A percentile compares a stretch with the other conserved stretches of the same genome.
These are phyloP conservation scores for Hipparchia sbordonii DNA, from an alignment of 2,888 invertebrate species.

Conservation along the genomic window DNA sequence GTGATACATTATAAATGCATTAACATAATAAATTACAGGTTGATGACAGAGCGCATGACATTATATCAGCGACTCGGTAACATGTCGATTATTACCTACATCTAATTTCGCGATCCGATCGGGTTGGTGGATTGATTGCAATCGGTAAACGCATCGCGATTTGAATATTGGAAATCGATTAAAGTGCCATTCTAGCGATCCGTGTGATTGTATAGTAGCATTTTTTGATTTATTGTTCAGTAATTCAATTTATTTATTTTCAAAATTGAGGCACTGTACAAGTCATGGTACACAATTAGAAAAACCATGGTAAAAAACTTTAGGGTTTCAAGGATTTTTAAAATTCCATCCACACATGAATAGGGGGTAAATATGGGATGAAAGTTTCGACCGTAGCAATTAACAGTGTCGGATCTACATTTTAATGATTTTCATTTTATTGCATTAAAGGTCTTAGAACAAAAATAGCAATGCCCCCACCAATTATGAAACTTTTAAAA, in stretches of 20 bases:
- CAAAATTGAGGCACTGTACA: too few relatives aligned
- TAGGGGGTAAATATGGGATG: not conserved
- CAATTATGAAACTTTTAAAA: too few relatives aligned
- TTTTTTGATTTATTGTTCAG: constrained; percentile 8
- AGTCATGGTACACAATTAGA: too few relatives aligned
- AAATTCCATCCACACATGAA: too few relatives aligned
- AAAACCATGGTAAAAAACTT: too few relatives aligned
- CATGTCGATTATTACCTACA: not conserved
- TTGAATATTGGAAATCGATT: constrained; percentile 15
- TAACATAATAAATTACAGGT: not conserved
- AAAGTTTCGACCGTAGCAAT: too few relatives aligned
- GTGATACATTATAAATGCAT: not conserved
- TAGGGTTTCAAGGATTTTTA: too few relatives aligned
- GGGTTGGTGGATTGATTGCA: constrained; percentile 24
- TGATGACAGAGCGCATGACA: not conserved
- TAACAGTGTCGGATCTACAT: too few relatives aligned
- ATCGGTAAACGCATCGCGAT: constrained; percentile 22
- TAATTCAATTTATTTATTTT: not conserved
- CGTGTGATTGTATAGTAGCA: not conserved
- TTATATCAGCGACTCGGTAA: too few relatives aligned
- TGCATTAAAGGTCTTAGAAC: too few relatives aligned
- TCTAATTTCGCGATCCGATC: constrained; percentile 20
- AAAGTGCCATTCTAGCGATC: not conserved
- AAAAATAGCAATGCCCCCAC: too few relatives aligned
- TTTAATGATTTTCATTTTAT: too few relatives aligned